Base-by-base conservation (phyloP, 1,140 invertebrate genomes). In the Drosophila burlai region DNA sequence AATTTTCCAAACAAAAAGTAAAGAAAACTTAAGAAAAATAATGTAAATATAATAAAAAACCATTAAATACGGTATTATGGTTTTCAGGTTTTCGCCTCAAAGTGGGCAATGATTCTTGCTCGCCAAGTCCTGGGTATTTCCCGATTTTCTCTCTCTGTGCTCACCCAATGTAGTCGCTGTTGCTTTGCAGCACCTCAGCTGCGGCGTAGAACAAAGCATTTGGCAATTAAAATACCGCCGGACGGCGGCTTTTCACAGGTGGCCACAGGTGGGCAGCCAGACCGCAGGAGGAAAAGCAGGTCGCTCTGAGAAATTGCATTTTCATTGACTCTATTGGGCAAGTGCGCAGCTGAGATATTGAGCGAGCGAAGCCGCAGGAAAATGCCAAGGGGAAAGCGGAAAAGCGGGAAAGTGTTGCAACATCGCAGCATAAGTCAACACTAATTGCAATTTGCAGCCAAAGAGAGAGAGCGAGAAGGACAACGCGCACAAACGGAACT, bases 361-460 rank as follows among this genome's bases (percentile, higher is more conserved):
- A 55, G 55, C 68, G 59, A 81, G 60, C 54, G 47, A 81, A 46
- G 26, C 69, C 69, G 36, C 60, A 75, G 54, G 54, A 57, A 57
- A 74, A 75, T 40, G 49, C 49, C 58, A 10, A 21, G 4, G 46
- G 47, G 21, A 40, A 52, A 34, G 38, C 8, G 47, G 50, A 34
- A 42, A 73, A 40, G 42, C 29, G 55, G 24, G 11, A 60, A 52
- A 60, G 55, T 42, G 58, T 58, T 47, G 71, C 26, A 66, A 52
- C 72, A 76, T 66, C 59, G 80, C 65, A 83, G 83, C 81, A 89
- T 89, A 89, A 89, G 84, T 89, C 84, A 89, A 84, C 84, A 89
- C 84, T 89, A 89, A 89, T 89, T 89, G 84, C 84, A 89, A 87
- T 89, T 89, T 89, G 84, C 72, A 76, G 80, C 66, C 69, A 80